These are phyloP conservation scores for Dicycla oo DNA, from an alignment of 2,888 invertebrate genomes.

Conservation along the genomic window DNA sequence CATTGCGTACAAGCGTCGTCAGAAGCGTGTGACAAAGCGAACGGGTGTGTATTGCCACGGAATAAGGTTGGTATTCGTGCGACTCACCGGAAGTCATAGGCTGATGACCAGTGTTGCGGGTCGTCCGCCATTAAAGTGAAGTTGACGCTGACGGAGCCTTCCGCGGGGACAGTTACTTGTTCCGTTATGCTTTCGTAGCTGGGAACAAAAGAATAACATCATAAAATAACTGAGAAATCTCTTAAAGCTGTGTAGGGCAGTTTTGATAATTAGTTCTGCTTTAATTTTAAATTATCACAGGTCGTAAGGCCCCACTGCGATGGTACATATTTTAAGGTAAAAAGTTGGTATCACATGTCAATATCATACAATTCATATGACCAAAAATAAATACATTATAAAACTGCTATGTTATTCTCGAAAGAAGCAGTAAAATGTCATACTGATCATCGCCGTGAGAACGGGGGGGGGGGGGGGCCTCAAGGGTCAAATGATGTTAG, in stretches of 20 bases:
- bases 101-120: constrained; percentile 95
- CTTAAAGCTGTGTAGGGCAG: neutral
- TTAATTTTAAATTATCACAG: neutral
- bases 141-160: constrained; percentile 92
- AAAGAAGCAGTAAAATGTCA: neutral
- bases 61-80: constrained; percentile 50
- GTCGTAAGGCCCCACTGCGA: neutral
- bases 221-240: neutral
- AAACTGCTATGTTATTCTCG: neutral
- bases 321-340: neutral
- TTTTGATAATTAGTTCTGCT: neutral
- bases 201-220: constrained; percentile 29
- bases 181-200: constrained; percentile 92
- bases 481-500: too few relatives aligned
- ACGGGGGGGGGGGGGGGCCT: too few relatives aligned
- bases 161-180: constrained; percentile 90
- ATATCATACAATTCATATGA: neutral
- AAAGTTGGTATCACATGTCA: neutral
- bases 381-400: neutral
- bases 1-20: constrained; percentile 48
- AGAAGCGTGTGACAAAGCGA: constrained; percentile 52
- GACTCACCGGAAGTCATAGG: constrained; percentile 93
- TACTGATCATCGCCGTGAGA: neutral
- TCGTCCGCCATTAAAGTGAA: constrained; percentile 95
- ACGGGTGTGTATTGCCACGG: constrained; percentile 30